Evolutionary conservation across 2,797 vertebrate genomes (phyloP).

Genomic region (Arrhamphus sclerolepis): DNA sequence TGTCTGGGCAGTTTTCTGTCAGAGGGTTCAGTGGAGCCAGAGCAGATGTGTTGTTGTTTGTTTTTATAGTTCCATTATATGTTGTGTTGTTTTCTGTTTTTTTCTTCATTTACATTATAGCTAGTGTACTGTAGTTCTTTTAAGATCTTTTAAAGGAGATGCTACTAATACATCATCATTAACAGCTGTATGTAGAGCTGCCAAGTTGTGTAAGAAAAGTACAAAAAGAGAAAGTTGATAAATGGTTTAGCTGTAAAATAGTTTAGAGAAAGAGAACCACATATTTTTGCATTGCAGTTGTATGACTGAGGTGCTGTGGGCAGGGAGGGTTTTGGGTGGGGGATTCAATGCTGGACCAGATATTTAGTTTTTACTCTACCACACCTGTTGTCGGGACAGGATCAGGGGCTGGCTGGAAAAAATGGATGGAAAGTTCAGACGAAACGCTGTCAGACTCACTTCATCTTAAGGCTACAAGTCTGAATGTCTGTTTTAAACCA

Average conservation of each 20-base stretch:
- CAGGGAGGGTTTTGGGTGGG: neutral
- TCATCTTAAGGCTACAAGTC: constrained; percentile 48
- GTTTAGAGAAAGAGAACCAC: constrained; percentile 74
- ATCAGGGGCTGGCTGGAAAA: constrained; percentile 6
- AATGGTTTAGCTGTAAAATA: constrained; percentile 66
- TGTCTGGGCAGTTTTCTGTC: constrained; percentile 37
- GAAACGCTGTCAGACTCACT: constrained; percentile 33
- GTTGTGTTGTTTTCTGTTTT: constrained; percentile 16
- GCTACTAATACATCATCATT: constrained; percentile 72
- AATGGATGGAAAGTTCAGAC: constrained; percentile 27
- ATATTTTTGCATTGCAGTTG: constrained; percentile 78
- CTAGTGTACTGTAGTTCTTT: constrained; percentile 68
- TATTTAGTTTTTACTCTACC: constrained; percentile 48
- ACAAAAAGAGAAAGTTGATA: constrained; percentile 31
- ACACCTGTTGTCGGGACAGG: constrained; percentile 26
- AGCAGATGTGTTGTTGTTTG: constrained; percentile 5
- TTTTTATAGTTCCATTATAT: constrained; percentile 25
- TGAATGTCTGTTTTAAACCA: constrained; percentile 61
- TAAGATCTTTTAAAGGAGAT: constrained; percentile 57
- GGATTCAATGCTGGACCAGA: constrained; percentile 56
- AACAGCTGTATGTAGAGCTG: constrained; percentile 68
- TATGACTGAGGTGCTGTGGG: constrained; percentile 60
- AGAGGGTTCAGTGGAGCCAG: constrained; percentile 45
- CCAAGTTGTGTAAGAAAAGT: constrained; percentile 48
- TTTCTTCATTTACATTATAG: constrained; percentile 50